These are phyloP conservation scores for Cyrtodaria siliqua DNA, from an alignment of 2,888 invertebrate species.

Conservation along the genomic window DNA sequence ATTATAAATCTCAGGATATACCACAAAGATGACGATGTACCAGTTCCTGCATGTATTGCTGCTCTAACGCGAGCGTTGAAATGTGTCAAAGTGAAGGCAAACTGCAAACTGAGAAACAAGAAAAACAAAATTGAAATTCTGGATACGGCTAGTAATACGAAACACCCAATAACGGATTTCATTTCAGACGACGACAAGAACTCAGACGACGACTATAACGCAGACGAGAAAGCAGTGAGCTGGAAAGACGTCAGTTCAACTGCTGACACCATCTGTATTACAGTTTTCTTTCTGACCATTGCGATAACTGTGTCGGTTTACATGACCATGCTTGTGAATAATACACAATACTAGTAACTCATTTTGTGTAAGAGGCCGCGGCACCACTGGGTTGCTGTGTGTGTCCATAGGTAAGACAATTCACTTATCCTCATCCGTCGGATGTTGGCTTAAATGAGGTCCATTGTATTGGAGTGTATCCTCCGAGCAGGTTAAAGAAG, in stretches of 20 bases:
- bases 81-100: neutral
- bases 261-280: neutral
- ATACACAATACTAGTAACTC: too few relatives aligned
- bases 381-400: too few relatives aligned
- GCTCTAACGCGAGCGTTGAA: neutral
- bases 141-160: neutral
- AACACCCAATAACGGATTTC: too few relatives aligned
- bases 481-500: too few relatives aligned
- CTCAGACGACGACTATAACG: neutral
- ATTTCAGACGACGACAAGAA: neutral
- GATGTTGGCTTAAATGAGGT: too few relatives aligned
- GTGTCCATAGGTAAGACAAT: too few relatives aligned
- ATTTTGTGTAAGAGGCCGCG: too few relatives aligned
- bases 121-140: neutral
- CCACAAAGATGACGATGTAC: slow-evolving; percentile 14
- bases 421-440: too few relatives aligned
- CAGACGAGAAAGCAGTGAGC: neutral
- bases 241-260: slow-evolving; percentile 14
- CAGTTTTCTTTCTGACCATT: neutral
- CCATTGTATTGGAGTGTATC: too few relatives aligned
- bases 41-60: slow-evolving; percentile 4
- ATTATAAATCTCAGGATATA: slow-evolving; percentile 57
- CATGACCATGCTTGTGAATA: neutral
- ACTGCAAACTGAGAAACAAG: neutral
- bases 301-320: neutral